phyloP scores from a whole-genome alignment of 2,888 invertebrate genomes.

The Thereva unica region DNA sequence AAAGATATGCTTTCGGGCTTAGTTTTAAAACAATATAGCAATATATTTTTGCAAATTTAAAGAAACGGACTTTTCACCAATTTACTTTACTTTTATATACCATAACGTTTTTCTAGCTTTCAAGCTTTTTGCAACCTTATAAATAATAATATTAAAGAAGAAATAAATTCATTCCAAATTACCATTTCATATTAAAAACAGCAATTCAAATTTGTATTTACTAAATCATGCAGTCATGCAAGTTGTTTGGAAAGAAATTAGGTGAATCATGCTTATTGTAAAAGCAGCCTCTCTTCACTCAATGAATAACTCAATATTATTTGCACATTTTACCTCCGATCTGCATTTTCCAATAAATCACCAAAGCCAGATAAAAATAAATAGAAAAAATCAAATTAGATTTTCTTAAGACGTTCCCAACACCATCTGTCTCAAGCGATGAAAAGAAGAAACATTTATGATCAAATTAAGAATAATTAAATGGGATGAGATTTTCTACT shows the following conservation, averaged over 20 bases:
- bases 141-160: no score
- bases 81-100: no score
- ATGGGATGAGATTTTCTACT: background rate
- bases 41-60: no score
- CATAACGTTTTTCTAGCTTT: no score
- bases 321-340: constrained; percentile 35
- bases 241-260: background rate
- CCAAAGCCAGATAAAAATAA: constrained; percentile 40
- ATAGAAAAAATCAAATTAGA: constrained; percentile 52
- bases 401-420: constrained; percentile 58
- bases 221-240: background rate
- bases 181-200: no score
- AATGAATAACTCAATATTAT: background rate
- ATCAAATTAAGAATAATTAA: constrained; percentile 15
- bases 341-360: constrained; percentile 35
- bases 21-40: no score
- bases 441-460: constrained; percentile 6
- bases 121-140: no score
- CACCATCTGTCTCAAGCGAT: constrained; percentile 50
- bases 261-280: background rate
- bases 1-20: no score
- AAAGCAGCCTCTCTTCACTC: background rate
- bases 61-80: no score
- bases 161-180: no score
- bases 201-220: no score